phyloP scores from a whole-genome alignment of 2,888 invertebrate genomes.

The Teleiodes luculella region DNA sequence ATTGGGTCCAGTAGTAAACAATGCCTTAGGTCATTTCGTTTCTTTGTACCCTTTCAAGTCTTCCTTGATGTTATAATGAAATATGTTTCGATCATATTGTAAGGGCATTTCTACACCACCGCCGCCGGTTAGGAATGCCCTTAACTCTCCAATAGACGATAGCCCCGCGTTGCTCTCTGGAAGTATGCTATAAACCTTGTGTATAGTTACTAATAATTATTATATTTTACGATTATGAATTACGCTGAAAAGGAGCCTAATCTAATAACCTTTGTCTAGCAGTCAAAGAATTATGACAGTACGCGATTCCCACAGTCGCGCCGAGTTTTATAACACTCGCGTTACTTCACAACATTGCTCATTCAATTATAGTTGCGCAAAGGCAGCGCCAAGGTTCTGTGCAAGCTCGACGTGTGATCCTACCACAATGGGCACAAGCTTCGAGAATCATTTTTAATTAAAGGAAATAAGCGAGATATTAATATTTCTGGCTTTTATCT shows the following conservation, averaged over 20 bases:
- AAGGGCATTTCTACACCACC: too few species aligned
- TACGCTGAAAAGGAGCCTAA: background rate
- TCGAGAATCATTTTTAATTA: background rate
- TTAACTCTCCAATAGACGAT: too few species aligned
- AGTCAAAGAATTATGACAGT: conserved; percentile 26
- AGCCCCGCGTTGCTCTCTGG: too few species aligned
- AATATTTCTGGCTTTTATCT: too few species aligned
- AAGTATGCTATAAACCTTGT: too few species aligned
- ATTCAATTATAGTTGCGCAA: conserved; percentile 61
- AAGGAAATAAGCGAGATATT: background rate
- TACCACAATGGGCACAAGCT: conserved; percentile 34
- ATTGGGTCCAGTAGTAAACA: too few species aligned
- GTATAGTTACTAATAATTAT: background rate
- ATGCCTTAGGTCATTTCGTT: too few species aligned
- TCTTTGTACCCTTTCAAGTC: too few species aligned
- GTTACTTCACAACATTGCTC: conserved; percentile 53
- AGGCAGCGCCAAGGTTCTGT: conserved; percentile 46
- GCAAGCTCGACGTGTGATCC: conserved; percentile 39
- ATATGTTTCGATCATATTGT: too few species aligned
- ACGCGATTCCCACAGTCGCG: conserved; percentile 58
- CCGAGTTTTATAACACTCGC: conserved; percentile 59
- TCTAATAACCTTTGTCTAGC: conserved; percentile 5
- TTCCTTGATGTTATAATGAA: too few species aligned
- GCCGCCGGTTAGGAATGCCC: too few species aligned
- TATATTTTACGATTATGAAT: background rate